Evolutionary conservation across 1,140 invertebrate genomes (phyloP).

Genomic region (Bombus sylvicola): DNA sequence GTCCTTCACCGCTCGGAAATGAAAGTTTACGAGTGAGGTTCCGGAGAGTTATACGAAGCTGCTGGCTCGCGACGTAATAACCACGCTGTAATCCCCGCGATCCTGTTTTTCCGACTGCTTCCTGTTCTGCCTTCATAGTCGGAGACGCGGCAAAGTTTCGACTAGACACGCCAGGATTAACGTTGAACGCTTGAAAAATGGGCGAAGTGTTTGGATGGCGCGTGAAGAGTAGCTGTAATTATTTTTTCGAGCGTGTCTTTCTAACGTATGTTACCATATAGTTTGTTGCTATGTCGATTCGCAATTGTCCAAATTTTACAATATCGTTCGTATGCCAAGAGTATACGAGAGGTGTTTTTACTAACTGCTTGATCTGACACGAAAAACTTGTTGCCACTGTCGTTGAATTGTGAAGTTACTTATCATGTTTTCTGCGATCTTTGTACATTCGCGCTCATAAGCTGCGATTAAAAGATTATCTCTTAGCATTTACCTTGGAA

Average conservation of each 20-base stretch:
- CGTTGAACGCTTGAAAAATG: neutral
- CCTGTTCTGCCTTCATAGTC: neutral
- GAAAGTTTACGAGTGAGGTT: conserved; percentile 15
- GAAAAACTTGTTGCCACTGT: too few relatives aligned
- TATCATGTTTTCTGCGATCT: too few relatives aligned
- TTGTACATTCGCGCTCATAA: too few relatives aligned
- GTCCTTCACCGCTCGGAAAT: neutral
- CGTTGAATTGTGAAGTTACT: too few relatives aligned
- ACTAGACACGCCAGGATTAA: neutral
- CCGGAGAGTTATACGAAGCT: conserved; percentile 1
- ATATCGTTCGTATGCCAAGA: neutral
- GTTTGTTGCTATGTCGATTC: neutral
- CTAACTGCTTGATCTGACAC: too few relatives aligned
- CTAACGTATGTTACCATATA: neutral
- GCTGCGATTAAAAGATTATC: neutral
- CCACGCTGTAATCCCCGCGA: neutral
- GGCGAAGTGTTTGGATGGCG: neutral
- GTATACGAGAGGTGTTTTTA: too few relatives aligned
- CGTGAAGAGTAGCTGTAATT: neutral
- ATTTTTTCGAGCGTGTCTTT: neutral
- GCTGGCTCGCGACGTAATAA: neutral
- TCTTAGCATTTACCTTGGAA: neutral
- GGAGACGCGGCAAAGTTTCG: neutral
- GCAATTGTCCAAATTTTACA: neutral
- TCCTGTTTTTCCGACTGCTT: conserved; percentile 10